phyloP scores from a whole-genome alignment of 2,797 vertebrate genomes.

The Halcyon leucocephala region DNA sequence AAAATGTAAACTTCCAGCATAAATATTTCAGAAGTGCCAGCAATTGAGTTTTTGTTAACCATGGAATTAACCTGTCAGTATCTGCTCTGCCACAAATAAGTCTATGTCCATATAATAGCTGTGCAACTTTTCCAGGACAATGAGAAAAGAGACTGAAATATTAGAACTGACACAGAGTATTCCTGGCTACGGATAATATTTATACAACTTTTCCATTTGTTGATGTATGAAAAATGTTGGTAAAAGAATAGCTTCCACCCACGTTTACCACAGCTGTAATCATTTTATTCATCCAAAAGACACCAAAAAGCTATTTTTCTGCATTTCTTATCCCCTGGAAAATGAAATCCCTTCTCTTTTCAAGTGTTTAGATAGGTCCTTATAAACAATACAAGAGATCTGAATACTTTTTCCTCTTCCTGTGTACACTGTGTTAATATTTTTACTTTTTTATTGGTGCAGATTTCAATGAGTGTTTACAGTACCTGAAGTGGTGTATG shows the following conservation, averaged over 20 bases:
- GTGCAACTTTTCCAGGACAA: slow-evolving; percentile 62
- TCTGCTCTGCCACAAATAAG: slow-evolving; percentile 34
- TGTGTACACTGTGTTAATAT: slow-evolving; percentile 73
- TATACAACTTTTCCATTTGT: slow-evolving; percentile 81
- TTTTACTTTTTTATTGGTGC: slow-evolving; percentile 62
- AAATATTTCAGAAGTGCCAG: slow-evolving; percentile 73
- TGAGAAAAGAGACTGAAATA: slow-evolving; percentile 68
- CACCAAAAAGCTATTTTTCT: slow-evolving; percentile 76
- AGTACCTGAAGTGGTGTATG: slow-evolving; percentile 68
- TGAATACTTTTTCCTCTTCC: slow-evolving; percentile 77
- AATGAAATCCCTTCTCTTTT: slow-evolving; percentile 22
- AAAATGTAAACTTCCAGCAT: slow-evolving; percentile 75
- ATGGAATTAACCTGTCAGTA: slow-evolving; percentile 60
- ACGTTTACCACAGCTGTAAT: slow-evolving; percentile 77
- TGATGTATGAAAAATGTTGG: slow-evolving; percentile 76
- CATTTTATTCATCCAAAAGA: slow-evolving; percentile 73
- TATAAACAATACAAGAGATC: slow-evolving; percentile 76
- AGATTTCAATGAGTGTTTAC: slow-evolving; percentile 68
- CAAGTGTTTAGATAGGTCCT: slow-evolving; percentile 78
- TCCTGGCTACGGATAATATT: slow-evolving; percentile 75
- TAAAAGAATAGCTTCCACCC: slow-evolving; percentile 77
- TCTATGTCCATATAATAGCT: slow-evolving; percentile 45
- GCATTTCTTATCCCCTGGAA: slow-evolving; percentile 27
- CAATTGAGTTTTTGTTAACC: slow-evolving; percentile 64
- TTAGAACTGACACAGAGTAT: slow-evolving; percentile 70